These are phyloP conservation scores for Pygoscelis adeliae DNA, from an alignment of 2,113 vertebrate genomes.

Conservation along the genomic window DNA sequence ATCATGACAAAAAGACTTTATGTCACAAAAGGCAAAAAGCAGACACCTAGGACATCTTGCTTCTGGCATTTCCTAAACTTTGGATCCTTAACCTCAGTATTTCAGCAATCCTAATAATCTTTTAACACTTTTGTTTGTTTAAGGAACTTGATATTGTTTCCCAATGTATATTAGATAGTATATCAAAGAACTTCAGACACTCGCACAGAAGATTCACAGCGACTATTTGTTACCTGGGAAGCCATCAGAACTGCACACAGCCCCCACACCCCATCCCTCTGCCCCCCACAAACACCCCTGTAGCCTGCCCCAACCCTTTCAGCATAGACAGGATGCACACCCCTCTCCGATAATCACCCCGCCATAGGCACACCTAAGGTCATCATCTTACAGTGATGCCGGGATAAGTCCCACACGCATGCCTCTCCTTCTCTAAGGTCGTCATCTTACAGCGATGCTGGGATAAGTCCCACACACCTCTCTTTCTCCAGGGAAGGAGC, in stretches of 20 bases:
- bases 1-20: background rate
- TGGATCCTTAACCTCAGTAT: background rate
- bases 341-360: background rate
- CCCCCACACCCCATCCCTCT: accelerated
- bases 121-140: background rate
- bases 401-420: background rate
- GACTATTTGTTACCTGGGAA: background rate
- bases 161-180: accelerated
- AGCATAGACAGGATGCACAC: accelerated
- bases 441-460: background rate
- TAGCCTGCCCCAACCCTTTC: background rate
- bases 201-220: background rate
- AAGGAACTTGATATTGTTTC: background rate
- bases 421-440: background rate
- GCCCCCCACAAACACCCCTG: background rate
- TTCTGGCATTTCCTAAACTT: background rate
- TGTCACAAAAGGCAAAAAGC: background rate
- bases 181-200: background rate
- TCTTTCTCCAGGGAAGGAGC: background rate
- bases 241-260: background rate
- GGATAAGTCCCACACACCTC: background rate
- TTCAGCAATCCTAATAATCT: background rate
- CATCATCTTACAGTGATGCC: accelerated
- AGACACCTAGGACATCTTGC: background rate
- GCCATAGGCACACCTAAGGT: accelerated